Evolutionary conservation across 2,888 invertebrate species (phyloP).

Genomic region (Pristionchus japonicus): DNA sequence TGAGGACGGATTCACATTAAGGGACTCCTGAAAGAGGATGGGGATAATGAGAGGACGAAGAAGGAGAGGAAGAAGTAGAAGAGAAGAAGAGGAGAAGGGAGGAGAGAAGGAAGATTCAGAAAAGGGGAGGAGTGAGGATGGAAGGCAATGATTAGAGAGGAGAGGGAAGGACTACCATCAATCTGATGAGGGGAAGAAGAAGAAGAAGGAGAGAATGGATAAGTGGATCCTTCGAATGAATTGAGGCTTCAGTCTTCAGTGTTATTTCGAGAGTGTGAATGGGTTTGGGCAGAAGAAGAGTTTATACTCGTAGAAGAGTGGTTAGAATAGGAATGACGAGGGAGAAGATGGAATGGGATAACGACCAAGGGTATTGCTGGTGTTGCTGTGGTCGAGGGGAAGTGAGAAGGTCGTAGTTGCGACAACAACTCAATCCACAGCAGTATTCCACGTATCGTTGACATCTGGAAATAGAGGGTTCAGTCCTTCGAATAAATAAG

Average conservation of each 20-base stretch:
- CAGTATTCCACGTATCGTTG: slow-evolving; percentile 72
- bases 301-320: slow-evolving; percentile 34
- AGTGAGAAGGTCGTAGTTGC: slow-evolving; percentile 52
- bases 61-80: slow-evolving; percentile 12
- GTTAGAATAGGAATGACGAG: not conserved
- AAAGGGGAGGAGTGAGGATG: slow-evolving; percentile 29
- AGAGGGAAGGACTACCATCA: slow-evolving; percentile 20
- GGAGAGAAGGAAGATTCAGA: slow-evolving; percentile 14
- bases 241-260: not conserved
- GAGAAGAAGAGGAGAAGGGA: not conserved
- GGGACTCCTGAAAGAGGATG: slow-evolving; percentile 42
- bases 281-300: slow-evolving; percentile 22
- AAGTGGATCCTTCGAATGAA: slow-evolving; percentile 12
- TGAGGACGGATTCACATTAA: slow-evolving; percentile 24
- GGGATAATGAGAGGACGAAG: slow-evolving; percentile 40
- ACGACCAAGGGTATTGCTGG: slow-evolving; percentile 53
- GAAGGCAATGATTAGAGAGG: slow-evolving; percentile 24
- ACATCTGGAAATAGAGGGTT: slow-evolving; percentile 60
- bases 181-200: not conserved
- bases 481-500: too few species aligned
- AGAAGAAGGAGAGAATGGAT: not conserved
- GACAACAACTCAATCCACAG: slow-evolving; percentile 73
- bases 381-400: slow-evolving; percentile 29
- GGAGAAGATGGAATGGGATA: not conserved
- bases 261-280: slow-evolving; percentile 1